Evolutionary conservation across 2,797 vertebrate genomes (phyloP).

Genomic region (Hemibagrus guttatus): DNA sequence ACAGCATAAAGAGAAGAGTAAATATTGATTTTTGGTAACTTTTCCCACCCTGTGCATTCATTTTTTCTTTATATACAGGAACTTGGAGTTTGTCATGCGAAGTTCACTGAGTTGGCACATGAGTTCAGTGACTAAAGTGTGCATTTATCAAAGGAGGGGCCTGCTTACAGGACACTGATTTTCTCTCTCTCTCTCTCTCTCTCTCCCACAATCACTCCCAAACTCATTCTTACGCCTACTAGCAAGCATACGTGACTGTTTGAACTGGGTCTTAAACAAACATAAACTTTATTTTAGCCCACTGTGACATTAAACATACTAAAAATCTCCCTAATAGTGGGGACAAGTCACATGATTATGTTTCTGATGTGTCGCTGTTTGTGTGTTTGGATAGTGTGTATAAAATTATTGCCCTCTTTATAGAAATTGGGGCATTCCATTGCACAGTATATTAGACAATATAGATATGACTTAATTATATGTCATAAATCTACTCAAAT

Average conservation of each 20-base stretch:
- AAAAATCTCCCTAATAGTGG: not conserved
- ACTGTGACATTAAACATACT: not conserved
- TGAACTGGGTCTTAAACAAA: constrained; percentile 31
- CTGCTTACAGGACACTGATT: constrained; percentile 58
- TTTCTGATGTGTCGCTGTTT: not conserved
- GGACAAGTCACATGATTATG: not conserved
- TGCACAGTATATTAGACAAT: not conserved
- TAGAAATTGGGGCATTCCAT: not conserved
- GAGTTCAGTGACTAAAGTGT: constrained; percentile 49
- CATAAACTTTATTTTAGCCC: constrained; percentile 28
- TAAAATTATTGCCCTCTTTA: not conserved
- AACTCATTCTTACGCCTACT: constrained; percentile 33
- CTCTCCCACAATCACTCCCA: not conserved
- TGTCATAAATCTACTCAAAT: not conserved
- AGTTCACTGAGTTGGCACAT: constrained; percentile 60
- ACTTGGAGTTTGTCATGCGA: constrained; percentile 18
- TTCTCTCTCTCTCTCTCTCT: constrained; percentile 56
- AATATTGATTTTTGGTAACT: constrained; percentile 29
- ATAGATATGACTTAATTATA: not conserved
- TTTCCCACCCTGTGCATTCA: constrained; percentile 59
- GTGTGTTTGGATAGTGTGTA: not conserved
- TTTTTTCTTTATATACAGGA: constrained; percentile 44
- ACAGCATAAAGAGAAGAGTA: constrained; percentile 20
- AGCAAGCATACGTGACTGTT: constrained; percentile 36
- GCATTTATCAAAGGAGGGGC: constrained; percentile 77